Base-by-base conservation (phyloP, 1,140 invertebrate species). In the Nilaparvata lugens region DNA sequence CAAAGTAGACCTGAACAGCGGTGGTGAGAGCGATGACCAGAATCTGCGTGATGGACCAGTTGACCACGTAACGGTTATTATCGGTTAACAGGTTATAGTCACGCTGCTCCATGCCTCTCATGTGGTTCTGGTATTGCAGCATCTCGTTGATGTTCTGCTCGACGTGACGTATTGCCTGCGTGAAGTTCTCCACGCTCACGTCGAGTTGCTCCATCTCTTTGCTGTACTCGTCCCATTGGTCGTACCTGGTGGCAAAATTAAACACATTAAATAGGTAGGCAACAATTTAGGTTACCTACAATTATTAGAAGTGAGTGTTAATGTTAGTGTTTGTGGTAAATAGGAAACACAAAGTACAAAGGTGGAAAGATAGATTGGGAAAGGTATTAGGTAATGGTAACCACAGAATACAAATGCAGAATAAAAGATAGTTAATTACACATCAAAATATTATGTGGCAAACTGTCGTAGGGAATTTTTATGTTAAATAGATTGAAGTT, bases 191-290 rank as follows among this genome's bases (percentile, higher is more conserved):
- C 54, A 95, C 93, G 65, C 91, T 88, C 62, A 95, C 76, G 70
- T 95, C 87, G 56, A 93, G 70, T 40, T 90, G 86, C 71, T 93
- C 87, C 4, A 97, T 78, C 78, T 97, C 93, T 71, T 93, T 86
- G 0, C 89, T 83, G 68, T 91, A 95, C 70, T 89, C 84, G 65
- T 94, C 89, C 95, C 95, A 97, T 70, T 94, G 84, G 71, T 95
- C 91, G 68, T 95, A 92, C 35, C 83, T 84, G 31, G 56, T 72
- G 21, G 21, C 1, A 70, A 64, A 56, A 53, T 65, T 58, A 64
- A 58, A 64, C 54, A 56, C 9, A 4, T 4, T 28, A 28, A 28
- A 28, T 9, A 28, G 28, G n/a, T n/a, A n/a, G n/a, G n/a, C n/a
- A n/a, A n/a, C n/a, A n/a, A n/a, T n/a, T n/a, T n/a, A n/a, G n/a